Conservation (phyloP, 2,888 invertebrate genomes). For the Trissonchulus sp. region DNA sequence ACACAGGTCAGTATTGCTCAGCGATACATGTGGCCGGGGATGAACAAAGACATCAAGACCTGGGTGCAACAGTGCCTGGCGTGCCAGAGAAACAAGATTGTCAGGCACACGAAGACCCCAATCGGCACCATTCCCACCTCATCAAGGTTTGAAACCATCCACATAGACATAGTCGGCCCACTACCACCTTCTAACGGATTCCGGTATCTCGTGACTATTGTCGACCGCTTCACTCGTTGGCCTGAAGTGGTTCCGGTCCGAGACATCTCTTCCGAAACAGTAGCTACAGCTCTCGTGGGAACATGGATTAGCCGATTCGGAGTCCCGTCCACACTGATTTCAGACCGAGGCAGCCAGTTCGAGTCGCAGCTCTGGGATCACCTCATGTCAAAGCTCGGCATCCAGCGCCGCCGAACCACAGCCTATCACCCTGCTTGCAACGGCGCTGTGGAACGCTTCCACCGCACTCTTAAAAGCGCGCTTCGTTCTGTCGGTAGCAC, state of each 20-base stretch:
- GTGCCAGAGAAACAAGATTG: conserved; percentile 15
- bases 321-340: too few species aligned
- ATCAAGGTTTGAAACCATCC: too few species aligned
- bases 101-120: conserved; percentile 10
- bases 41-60: conserved; percentile 13
- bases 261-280: conserved; percentile 9
- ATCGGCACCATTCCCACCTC: background rate
- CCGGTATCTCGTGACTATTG: conserved; percentile 10
- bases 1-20: background rate
- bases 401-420: conserved; percentile 14
- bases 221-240: conserved; percentile 19
- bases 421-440: conserved; percentile 21
- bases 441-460: conserved; percentile 15
- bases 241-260: conserved; percentile 6
- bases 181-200: conserved; percentile 4
- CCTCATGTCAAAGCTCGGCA: background rate
- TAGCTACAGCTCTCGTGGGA: conserved; percentile 8
- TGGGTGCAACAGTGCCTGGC: background rate
- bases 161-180: conserved; percentile 15
- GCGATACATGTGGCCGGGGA: conserved; percentile 9
- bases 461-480: background rate
- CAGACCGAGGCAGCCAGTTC: conserved; percentile 15
- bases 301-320: conserved; percentile 9
- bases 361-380: background rate
- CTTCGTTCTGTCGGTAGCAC: background rate